These are phyloP conservation scores for Hetaerina americana DNA, from an alignment of 1,140 invertebrate species.

Conservation along the genomic window DNA sequence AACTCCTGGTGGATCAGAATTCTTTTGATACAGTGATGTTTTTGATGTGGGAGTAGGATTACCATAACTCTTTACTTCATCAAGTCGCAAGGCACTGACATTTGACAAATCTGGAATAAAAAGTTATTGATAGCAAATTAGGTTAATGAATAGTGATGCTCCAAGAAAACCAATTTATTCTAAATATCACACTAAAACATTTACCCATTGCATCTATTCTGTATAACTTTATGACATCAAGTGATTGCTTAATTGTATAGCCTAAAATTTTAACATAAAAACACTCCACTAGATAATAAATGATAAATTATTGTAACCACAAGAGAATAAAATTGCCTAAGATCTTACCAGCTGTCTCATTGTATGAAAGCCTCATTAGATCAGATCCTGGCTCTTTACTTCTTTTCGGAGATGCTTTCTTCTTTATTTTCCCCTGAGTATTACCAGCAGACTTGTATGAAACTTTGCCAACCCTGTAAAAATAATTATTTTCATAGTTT, in stretches of 20 bases:
- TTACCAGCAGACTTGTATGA: not conserved
- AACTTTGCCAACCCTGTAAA: not conserved
- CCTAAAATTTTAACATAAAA: too few relatives aligned
- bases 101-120: not conserved
- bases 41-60: conserved; percentile 7
- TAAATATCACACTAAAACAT: too few relatives aligned
- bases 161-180: too few relatives aligned
- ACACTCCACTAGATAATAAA: too few relatives aligned
- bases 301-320: too few relatives aligned
- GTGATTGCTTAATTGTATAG: too few relatives aligned
- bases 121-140: too few relatives aligned
- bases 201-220: too few relatives aligned
- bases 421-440: conserved; percentile 10
- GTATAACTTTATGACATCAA: too few relatives aligned
- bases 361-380: conserved; percentile 9
- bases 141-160: too few relatives aligned
- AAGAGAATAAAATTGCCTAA: too few relatives aligned
- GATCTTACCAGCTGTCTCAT: too few relatives aligned
- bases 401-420: conserved; percentile 18
- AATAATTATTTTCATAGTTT: not conserved
- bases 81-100: not conserved
- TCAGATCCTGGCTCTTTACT: conserved; percentile 14
- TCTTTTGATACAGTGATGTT: conserved; percentile 22
- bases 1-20: conserved; percentile 13
- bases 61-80: not conserved